Evolutionary conservation across 2,113 vertebrate species (phyloP).

Genomic region (Catharus fuscescens): DNA sequence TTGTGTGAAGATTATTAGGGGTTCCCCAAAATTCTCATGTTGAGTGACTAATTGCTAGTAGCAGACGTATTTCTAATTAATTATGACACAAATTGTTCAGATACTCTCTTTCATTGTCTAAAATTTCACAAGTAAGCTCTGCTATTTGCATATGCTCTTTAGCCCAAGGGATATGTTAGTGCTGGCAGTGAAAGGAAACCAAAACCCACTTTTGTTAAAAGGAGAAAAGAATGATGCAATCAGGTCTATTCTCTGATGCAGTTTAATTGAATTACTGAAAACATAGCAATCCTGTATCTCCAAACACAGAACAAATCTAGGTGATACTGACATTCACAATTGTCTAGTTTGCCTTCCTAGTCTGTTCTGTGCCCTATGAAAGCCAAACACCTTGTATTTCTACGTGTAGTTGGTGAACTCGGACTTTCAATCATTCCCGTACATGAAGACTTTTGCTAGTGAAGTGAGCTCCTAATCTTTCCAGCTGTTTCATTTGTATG

Average conservation of each 20-base stretch:
- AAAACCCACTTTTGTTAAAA: not conserved
- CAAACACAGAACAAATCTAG: not conserved
- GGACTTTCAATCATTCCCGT: not conserved
- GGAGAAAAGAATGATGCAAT: not conserved
- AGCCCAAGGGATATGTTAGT: not conserved
- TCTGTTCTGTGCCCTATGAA: not conserved
- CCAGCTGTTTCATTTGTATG: not conserved
- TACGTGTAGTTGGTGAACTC: not conserved
- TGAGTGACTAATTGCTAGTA: not conserved
- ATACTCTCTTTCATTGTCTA: not conserved
- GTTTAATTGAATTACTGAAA: not conserved
- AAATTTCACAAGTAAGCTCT: not conserved
- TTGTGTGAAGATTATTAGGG: not conserved
- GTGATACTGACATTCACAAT: not conserved
- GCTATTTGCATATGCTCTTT: not conserved
- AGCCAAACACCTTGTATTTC: not conserved
- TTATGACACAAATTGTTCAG: conserved; percentile 5
- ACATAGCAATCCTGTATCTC: not conserved
- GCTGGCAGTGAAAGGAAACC: not conserved
- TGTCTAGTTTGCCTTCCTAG: not conserved
- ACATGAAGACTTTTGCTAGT: not conserved
- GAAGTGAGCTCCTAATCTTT: not conserved
- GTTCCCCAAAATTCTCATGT: not conserved
- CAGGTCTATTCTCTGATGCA: not conserved
- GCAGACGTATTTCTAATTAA: not conserved